Evolutionary conservation across 1,140 invertebrate species (phyloP).

Genomic region (Drosophila bocki): DNA sequence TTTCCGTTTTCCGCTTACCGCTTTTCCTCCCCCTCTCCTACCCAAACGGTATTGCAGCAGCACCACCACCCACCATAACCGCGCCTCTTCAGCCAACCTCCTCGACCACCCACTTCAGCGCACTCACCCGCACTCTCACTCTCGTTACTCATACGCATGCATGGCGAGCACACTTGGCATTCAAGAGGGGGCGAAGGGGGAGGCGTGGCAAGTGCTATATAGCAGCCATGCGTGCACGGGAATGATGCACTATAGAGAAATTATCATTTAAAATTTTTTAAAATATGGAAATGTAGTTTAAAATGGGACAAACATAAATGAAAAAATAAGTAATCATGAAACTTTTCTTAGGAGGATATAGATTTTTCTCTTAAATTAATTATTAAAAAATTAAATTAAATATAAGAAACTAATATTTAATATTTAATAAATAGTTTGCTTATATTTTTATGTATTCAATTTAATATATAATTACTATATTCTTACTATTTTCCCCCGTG

Average conservation of each 20-base stretch:
- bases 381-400: too few species aligned
- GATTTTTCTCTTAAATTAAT: too few species aligned
- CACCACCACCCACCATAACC: slow-evolving; percentile 13
- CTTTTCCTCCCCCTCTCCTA: neutral
- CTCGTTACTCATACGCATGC: slow-evolving; percentile 79
- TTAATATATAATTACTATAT: neutral
- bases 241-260: slow-evolving; percentile 7
- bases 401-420: too few species aligned
- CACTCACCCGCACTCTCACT: slow-evolving; percentile 39
- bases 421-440: neutral
- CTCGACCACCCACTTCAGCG: slow-evolving; percentile 5
- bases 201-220: slow-evolving; percentile 66
- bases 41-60: neutral
- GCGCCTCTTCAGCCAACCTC: slow-evolving; percentile 12
- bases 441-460: too few species aligned
- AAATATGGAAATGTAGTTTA: too few species aligned
- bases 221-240: slow-evolving; percentile 59
- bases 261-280: neutral
- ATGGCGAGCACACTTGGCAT: slow-evolving; percentile 74
- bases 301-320: too few species aligned
- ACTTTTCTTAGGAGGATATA: too few species aligned
- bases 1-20: neutral
- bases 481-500: neutral
- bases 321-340: too few species aligned
- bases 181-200: slow-evolving; percentile 29